Evolutionary conservation across 2,888 invertebrate genomes (phyloP).

Genomic region (Eugnorisma glareosa): DNA sequence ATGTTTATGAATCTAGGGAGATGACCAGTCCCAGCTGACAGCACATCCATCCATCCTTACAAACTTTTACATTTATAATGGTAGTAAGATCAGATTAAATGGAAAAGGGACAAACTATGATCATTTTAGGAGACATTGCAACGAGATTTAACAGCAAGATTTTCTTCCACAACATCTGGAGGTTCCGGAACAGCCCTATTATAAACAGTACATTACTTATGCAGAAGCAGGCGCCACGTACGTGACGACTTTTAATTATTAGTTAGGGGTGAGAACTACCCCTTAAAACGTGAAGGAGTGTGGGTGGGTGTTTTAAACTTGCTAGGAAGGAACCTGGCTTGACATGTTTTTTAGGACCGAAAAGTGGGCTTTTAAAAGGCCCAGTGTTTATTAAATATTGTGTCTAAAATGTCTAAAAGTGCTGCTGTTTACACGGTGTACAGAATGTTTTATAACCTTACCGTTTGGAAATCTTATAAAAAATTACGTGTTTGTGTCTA

Average conservation of each 20-base stretch:
- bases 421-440: not conserved
- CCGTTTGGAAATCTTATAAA: too few species aligned
- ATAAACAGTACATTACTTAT: constrained; percentile 58
- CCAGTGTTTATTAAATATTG: not conserved
- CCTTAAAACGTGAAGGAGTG: constrained; percentile 20
- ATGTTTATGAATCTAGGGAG: too few species aligned
- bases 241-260: constrained; percentile 68
- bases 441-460: not conserved
- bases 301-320: constrained; percentile 11
- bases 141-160: not conserved
- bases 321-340: not conserved
- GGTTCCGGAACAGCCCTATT: not conserved
- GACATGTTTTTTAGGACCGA: not conserved
- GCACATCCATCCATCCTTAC: too few species aligned
- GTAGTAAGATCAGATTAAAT: too few species aligned
- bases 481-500: too few species aligned
- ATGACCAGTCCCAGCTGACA: too few species aligned
- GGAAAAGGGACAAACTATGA: too few species aligned
- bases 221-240: constrained; percentile 65
- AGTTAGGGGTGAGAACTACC: constrained; percentile 56
- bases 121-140: too few species aligned
- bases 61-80: too few species aligned
- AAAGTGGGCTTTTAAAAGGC: not conserved
- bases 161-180: not conserved
- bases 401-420: not conserved